These are phyloP conservation scores for Leucoraja ocellata DNA, from an alignment of 2,797 vertebrate genomes.

Conservation along the genomic window DNA sequence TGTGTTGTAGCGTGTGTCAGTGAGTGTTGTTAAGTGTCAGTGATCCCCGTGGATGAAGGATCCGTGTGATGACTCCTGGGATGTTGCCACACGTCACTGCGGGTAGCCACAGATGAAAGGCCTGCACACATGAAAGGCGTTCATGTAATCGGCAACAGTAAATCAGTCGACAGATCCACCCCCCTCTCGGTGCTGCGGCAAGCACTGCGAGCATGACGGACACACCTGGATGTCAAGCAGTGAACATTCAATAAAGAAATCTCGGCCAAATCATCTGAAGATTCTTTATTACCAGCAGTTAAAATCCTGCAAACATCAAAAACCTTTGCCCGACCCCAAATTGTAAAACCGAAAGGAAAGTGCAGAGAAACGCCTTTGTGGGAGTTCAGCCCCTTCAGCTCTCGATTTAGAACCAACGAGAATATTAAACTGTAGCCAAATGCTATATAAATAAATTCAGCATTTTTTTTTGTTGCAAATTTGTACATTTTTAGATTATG, in stretches of 20 bases:
- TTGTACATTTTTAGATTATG: slow-evolving; percentile 40
- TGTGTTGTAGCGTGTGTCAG: too few species aligned
- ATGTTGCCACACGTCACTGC: background rate
- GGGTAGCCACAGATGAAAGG: background rate
- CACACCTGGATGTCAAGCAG: background rate
- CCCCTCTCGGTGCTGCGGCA: too few species aligned
- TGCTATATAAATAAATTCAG: slow-evolving; percentile 41
- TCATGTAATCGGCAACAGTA: too few species aligned
- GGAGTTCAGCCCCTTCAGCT: background rate
- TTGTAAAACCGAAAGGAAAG: slow-evolving; percentile 30
- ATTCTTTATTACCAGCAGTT: background rate
- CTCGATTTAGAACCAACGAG: background rate
- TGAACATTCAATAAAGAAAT: background rate
- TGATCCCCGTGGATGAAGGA: too few species aligned
- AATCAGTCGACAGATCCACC: background rate
- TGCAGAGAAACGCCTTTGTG: slow-evolving; percentile 30
- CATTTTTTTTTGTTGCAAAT: slow-evolving; percentile 45
- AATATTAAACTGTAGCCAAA: background rate
- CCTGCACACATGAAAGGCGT: background rate
- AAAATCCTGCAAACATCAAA: background rate
- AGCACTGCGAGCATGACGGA: too few species aligned
- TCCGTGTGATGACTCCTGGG: too few species aligned
- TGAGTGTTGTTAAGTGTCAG: too few species aligned
- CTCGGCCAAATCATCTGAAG: background rate
- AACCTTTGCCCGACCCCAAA: background rate